Percentiles rank a stretch among this genome's conserved stretches.
phyloP scores from a whole-genome alignment of 1,140 invertebrate genomes.

The Ditylenchus dipsaci region DNA sequence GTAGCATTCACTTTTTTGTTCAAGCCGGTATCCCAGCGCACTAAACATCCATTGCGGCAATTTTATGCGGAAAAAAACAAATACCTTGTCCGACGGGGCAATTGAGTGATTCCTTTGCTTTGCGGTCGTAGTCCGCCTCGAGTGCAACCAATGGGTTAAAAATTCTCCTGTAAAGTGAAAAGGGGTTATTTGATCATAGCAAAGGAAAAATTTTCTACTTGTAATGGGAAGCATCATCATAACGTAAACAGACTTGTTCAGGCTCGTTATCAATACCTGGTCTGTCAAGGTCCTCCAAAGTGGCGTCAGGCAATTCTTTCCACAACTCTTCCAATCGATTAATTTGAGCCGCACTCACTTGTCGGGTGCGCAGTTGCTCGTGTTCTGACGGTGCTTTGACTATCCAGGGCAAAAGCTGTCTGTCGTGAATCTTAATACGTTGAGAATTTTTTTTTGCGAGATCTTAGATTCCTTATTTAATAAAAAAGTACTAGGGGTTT shows the following conservation, averaged over 20 bases:
- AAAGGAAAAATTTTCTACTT: slow-evolving; percentile 16
- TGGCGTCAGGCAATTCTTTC: slow-evolving; percentile 75
- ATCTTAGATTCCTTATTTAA: neutral
- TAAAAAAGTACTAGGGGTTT: slow-evolving; percentile 75
- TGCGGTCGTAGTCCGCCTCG: slow-evolving; percentile 97
- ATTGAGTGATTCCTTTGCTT: slow-evolving; percentile 93
- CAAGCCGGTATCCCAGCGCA: slow-evolving; percentile 93
- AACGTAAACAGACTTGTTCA: slow-evolving; percentile 82
- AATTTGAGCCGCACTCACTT: slow-evolving; percentile 92
- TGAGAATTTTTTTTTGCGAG: neutral
- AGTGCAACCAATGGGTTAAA: slow-evolving; percentile 93
- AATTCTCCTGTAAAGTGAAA: slow-evolving; percentile 79
- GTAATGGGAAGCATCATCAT: slow-evolving; percentile 91
- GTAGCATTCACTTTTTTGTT: slow-evolving; percentile 97
- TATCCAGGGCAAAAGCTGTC: slow-evolving; percentile 89
- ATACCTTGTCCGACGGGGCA: slow-evolving; percentile 84
- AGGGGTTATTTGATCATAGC: neutral
- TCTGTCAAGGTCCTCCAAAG: slow-evolving; percentile 92
- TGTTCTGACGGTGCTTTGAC: slow-evolving; percentile 91
- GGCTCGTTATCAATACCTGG: slow-evolving; percentile 67
- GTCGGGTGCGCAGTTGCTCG: slow-evolving; percentile 85
- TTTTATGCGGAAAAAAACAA: no score
- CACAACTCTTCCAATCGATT: slow-evolving; percentile 96
- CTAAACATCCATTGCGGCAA: no score
- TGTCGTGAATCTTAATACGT: slow-evolving; percentile 68